phyloP scores from a whole-genome alignment of 2,113 vertebrate species.

The Vimba vimba region DNA sequence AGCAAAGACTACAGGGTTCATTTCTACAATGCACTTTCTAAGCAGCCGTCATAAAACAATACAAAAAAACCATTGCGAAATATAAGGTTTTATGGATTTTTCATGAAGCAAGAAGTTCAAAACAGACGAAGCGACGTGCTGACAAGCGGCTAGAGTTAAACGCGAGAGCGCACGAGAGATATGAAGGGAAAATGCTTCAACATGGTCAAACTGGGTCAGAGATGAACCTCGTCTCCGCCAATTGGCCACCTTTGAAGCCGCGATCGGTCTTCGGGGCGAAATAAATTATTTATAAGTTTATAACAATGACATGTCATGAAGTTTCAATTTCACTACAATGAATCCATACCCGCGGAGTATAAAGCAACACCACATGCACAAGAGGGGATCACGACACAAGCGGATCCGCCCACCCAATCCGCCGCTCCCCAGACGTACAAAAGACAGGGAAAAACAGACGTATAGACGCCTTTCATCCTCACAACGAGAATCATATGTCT shows the following conservation, averaged over 20 bases:
- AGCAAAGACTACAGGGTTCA: neutral
- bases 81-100: neutral
- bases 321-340: slow-evolving; percentile 56
- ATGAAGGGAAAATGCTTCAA: slow-evolving; percentile 30
- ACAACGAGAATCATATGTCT: slow-evolving; percentile 59
- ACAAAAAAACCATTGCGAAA: neutral
- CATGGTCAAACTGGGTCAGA: slow-evolving; percentile 32
- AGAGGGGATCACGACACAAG: slow-evolving; percentile 14
- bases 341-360: slow-evolving; percentile 46
- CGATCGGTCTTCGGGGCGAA: neutral
- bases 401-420: slow-evolving; percentile 26
- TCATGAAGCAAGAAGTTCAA: slow-evolving; percentile 2
- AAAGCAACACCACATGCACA: slow-evolving; percentile 52
- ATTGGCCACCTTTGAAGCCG: slow-evolving; percentile 13
- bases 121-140: slow-evolving; percentile 19
- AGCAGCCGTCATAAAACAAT: neutral
- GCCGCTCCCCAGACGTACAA: slow-evolving; percentile 40
- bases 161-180: neutral
- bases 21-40: slow-evolving; percentile 4
- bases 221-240: neutral
- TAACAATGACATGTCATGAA: slow-evolving; percentile 54
- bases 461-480: slow-evolving; percentile 58
- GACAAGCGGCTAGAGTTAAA: slow-evolving; percentile 13
- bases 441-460: slow-evolving; percentile 51
- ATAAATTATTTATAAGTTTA: slow-evolving; percentile 40